Conservation (phyloP, 2,888 invertebrate species). For the Microdon myrmicae region DNA sequence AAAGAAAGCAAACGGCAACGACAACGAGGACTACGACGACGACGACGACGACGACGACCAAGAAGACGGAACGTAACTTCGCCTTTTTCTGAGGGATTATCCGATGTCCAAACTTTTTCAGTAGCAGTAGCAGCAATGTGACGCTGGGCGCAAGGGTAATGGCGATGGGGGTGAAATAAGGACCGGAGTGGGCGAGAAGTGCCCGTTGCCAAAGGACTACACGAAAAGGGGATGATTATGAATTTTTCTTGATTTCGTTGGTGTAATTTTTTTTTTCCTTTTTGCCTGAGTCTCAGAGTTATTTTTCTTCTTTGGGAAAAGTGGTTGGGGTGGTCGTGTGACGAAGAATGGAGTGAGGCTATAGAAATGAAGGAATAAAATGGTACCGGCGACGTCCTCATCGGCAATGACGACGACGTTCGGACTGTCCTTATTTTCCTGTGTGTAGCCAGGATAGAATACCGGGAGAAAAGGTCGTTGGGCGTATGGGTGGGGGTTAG, state of each 20-base stretch:
- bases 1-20: no score
- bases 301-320: slow-evolving; percentile 35
- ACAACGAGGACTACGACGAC: no score
- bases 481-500: no score
- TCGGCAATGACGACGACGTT: slow-evolving; percentile 46
- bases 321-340: neutral
- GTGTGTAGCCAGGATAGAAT: slow-evolving; percentile 3
- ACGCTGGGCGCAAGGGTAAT: neutral
- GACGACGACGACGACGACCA: no score
- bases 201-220: slow-evolving; percentile 29
- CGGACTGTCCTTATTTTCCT: slow-evolving; percentile 48
- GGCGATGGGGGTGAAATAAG: neutral
- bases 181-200: slow-evolving; percentile 17
- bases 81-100: slow-evolving; percentile 49
- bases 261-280: slow-evolving; percentile 27
- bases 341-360: neutral
- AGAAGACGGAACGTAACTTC: slow-evolving; percentile 39
- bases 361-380: slow-evolving; percentile 3
- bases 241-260: slow-evolving; percentile 43
- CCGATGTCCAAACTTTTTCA: slow-evolving; percentile 50
- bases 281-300: slow-evolving; percentile 26
- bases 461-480: no score
- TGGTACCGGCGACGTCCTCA: slow-evolving; percentile 38
- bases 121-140: slow-evolving; percentile 14
- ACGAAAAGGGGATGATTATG: slow-evolving; percentile 48